Evolutionary conservation across 2,888 invertebrate species (phyloP).

Genomic region (Stenodema calcarata): DNA sequence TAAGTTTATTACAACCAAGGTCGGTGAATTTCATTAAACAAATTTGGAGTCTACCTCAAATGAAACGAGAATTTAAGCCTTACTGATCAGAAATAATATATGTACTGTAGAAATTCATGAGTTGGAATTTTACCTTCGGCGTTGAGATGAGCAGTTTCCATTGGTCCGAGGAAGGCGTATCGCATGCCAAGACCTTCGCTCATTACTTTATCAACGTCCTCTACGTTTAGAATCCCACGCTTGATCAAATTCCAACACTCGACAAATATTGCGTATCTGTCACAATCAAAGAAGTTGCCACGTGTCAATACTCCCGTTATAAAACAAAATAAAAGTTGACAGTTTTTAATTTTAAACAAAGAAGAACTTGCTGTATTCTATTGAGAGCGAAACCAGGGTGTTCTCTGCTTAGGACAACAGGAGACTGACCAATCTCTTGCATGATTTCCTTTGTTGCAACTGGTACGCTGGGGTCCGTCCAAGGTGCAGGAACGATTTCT

Average conservation of each 20-base stretch:
- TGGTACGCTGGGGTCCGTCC: conserved; percentile 83
- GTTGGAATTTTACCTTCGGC: conserved; percentile 73
- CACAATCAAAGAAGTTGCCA: neutral
- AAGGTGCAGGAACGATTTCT: conserved; percentile 92
- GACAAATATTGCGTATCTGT: conserved; percentile 87
- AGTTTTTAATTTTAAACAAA: neutral
- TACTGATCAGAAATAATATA: too few relatives aligned
- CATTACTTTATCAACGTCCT: conserved; percentile 92
- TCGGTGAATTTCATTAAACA: too few relatives aligned
- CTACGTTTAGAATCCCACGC: conserved; percentile 82
- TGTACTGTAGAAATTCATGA: too few relatives aligned
- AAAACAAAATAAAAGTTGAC: neutral
- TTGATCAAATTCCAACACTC: conserved; percentile 90
- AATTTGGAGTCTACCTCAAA: too few relatives aligned
- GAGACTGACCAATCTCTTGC: conserved; percentile 89
- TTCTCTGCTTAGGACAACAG: conserved; percentile 84
- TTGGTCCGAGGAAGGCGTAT: conserved; percentile 92
- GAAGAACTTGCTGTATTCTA: conserved; percentile 78
- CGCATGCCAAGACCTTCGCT: conserved; percentile 92
- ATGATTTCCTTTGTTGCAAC: conserved; percentile 77
- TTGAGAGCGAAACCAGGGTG: conserved; percentile 92
- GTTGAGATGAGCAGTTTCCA: conserved; percentile 93
- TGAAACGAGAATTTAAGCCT: too few relatives aligned
- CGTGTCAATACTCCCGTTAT: neutral
- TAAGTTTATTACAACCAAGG: too few relatives aligned